Percentiles rank a stretch among this genome's conserved stretches.
Conservation (phyloP, 2,888 invertebrate genomes). For the Coenonympha glycerion region DNA sequence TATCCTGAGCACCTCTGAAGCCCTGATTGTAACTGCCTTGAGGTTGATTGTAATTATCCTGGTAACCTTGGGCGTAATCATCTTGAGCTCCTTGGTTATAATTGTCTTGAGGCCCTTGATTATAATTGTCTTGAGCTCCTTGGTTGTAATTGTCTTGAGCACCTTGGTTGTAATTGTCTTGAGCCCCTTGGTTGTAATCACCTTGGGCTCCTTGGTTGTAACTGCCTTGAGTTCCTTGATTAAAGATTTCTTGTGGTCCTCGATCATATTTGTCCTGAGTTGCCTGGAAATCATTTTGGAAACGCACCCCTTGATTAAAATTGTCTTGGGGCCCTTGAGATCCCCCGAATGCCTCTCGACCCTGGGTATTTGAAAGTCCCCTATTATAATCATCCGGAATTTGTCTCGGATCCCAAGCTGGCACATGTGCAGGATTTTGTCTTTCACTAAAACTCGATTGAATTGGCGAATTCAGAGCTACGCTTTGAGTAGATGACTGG, state of each 20-base stretch:
- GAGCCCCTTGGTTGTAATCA: constrained; percentile 11
- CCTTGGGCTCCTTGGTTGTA: constrained; percentile 5
- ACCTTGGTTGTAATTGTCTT: constrained; percentile 5
- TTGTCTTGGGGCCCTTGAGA: constrained; percentile 6
- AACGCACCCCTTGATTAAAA: constrained; percentile 17
- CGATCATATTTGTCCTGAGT: constrained; percentile 19
- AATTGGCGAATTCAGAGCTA: constrained; percentile 2
- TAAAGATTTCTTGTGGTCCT: not conserved
- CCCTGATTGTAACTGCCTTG: constrained; percentile 17
- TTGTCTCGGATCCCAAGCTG: constrained; percentile 21
- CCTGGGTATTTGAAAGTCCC: constrained; percentile 3
- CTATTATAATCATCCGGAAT: constrained; percentile 10
- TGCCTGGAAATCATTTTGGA: no score
- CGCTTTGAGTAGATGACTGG: constrained; percentile 8
- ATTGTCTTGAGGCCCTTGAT: constrained; percentile 13
- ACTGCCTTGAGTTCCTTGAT: not conserved
- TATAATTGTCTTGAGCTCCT: constrained; percentile 13
- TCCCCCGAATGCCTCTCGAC: constrained; percentile 3
- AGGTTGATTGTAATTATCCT: not conserved
- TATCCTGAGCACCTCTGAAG: not conserved
- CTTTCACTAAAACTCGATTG: constrained; percentile 9
- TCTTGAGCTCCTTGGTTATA: constrained; percentile 6
- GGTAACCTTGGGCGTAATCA: constrained; percentile 11
- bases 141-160: not conserved
- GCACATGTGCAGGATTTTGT: not conserved